Percentiles rank a stretch among this genome's conserved stretches.
Conservation (phyloP, 2,113 vertebrate genomes). For the Otis tarda region DNA sequence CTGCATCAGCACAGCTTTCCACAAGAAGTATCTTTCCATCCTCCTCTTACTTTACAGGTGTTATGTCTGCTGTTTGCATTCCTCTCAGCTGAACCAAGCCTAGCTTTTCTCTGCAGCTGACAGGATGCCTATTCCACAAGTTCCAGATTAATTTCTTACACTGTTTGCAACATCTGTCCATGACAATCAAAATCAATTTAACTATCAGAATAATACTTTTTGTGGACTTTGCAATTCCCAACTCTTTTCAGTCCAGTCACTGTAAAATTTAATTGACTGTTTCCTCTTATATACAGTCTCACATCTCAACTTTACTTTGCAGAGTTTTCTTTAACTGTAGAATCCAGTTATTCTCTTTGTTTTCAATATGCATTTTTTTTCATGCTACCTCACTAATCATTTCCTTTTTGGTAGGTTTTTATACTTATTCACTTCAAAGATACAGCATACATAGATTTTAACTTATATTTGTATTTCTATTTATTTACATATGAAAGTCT, state of each 20-base stretch:
- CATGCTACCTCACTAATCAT: background rate
- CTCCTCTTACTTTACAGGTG: background rate
- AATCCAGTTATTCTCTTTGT: background rate
- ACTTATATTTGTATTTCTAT: background rate
- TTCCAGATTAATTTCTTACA: background rate
- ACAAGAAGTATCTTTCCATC: background rate
- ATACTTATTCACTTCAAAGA: background rate
- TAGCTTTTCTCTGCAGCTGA: background rate
- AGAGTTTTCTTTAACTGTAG: background rate
- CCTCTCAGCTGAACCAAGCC: background rate
- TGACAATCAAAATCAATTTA: background rate
- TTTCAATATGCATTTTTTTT: background rate
- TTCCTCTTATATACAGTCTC: background rate
- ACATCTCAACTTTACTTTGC: background rate
- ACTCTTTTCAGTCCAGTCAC: background rate
- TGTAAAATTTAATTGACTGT: background rate
- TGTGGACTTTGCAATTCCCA: background rate
- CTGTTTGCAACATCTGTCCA: background rate
- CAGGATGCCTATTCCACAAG: background rate
- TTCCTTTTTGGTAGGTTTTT: background rate
- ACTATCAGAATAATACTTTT: background rate
- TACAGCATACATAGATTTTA: background rate
- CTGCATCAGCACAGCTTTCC: background rate
- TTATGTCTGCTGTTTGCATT: background rate
- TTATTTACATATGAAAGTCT: background rate